phyloP scores from a whole-genome alignment of 2,113 vertebrate species.

The Pygoscelis antarcticus region DNA sequence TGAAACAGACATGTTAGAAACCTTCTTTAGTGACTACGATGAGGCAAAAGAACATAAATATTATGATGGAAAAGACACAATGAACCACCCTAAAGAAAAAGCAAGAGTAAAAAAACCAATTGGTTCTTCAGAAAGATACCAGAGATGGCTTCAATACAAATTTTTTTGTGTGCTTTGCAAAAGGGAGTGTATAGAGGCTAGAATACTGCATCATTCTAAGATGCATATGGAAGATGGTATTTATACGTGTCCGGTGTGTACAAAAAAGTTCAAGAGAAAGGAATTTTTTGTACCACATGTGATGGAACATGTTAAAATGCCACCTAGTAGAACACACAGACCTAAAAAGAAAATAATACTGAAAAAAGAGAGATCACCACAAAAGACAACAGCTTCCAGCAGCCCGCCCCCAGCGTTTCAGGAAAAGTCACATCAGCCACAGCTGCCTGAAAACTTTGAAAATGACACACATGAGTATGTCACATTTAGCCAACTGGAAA shows the following conservation, averaged over 20 bases:
- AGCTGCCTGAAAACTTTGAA: conserved; percentile 76
- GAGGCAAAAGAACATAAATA: conserved; percentile 73
- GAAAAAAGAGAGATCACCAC: conserved; percentile 69
- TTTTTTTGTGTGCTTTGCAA: conserved; percentile 92
- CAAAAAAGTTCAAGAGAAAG: conserved; percentile 87
- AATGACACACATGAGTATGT: conserved; percentile 83
- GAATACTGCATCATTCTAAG: conserved; percentile 92
- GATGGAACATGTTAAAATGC: conserved; percentile 88
- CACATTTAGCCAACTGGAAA: conserved; percentile 87
- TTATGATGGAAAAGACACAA: conserved; percentile 59
- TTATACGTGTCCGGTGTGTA: conserved; percentile 91
- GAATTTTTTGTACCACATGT: conserved; percentile 89
- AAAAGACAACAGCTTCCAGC: conserved; percentile 54
- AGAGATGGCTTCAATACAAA: conserved; percentile 86
- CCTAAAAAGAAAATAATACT: conserved; percentile 77
- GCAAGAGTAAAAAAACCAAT: conserved; percentile 76
- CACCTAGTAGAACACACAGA: conserved; percentile 69
- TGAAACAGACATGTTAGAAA: conserved; percentile 77
- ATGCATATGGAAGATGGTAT: conserved; percentile 86
- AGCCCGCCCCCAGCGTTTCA: conserved; percentile 44
- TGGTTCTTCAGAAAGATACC: conserved; percentile 81
- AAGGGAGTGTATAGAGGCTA: conserved; percentile 84
- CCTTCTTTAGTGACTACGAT: conserved; percentile 74
- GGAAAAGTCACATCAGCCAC: conserved; percentile 57
- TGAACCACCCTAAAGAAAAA: conserved; percentile 73